These are phyloP conservation scores for Rhineura floridana DNA, from an alignment of 2,113 vertebrate genomes.

Conservation along the genomic window DNA sequence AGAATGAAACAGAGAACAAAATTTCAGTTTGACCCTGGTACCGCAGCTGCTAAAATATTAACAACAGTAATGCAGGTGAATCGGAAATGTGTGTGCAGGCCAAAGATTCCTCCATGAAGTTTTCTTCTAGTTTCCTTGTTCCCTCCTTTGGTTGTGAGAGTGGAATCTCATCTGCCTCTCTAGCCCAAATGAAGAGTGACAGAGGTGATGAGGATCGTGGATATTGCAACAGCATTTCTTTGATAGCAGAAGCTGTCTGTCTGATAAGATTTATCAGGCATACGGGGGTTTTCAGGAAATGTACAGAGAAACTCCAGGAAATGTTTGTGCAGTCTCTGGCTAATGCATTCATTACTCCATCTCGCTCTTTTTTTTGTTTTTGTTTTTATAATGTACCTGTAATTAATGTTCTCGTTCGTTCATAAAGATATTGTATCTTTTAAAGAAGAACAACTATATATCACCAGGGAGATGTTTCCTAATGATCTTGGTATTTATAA, in stretches of 20 bases:
- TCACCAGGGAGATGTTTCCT: not conserved
- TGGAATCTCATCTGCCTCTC: slow-evolving; percentile 18
- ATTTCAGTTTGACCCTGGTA: slow-evolving; percentile 68
- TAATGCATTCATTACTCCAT: not conserved
- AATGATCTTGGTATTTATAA: slow-evolving; percentile 27
- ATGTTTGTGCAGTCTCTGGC: not conserved
- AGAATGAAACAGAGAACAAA: slow-evolving; percentile 67
- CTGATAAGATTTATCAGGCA: slow-evolving; percentile 41
- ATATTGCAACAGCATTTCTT: slow-evolving; percentile 35
- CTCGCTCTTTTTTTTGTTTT: not conserved
- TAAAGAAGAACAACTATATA: not conserved
- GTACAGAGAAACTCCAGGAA: not conserved
- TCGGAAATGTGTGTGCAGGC: slow-evolving; percentile 48
- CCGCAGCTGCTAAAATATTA: slow-evolving; percentile 73
- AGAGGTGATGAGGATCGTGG: slow-evolving; percentile 22
- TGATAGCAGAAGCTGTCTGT: slow-evolving; percentile 40
- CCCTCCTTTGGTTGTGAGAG: rapidly evolving
- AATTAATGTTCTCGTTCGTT: slow-evolving; percentile 3
- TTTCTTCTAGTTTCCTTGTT: slow-evolving; percentile 6
- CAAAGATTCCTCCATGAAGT: slow-evolving; percentile 61
- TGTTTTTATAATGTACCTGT: not conserved
- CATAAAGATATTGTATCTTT: not conserved
- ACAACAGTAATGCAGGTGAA: slow-evolving; percentile 67
- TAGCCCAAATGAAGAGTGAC: slow-evolving; percentile 54
- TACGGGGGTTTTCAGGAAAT: not conserved